These are phyloP conservation scores for Clarias fuscus DNA, from an alignment of 2,797 vertebrate genomes.

Conservation along the genomic window DNA sequence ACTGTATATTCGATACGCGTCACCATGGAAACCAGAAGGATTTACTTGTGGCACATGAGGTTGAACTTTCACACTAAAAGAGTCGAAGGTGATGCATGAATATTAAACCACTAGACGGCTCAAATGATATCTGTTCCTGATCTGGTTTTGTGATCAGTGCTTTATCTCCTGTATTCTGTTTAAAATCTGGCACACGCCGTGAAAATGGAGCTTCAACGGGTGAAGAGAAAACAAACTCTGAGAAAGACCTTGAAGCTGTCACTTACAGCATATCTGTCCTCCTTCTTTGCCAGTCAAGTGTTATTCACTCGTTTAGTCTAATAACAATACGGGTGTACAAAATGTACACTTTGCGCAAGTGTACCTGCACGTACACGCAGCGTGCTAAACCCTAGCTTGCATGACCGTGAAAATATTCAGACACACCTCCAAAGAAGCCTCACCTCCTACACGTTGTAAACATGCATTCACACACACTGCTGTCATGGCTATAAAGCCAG, in stretches of 20 bases:
- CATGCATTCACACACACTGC: background rate
- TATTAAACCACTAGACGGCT: background rate
- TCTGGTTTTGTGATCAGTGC: background rate
- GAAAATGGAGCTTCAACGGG: background rate
- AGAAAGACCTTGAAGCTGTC: background rate
- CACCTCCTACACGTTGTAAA: background rate
- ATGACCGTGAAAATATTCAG: background rate
- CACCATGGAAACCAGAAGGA: background rate
- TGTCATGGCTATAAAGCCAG: background rate
- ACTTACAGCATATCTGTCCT: background rate
- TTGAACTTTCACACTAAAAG: background rate
- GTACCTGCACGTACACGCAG: background rate
- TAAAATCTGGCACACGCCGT: background rate
- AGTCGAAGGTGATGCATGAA: background rate
- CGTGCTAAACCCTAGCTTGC: background rate
- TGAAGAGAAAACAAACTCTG: background rate
- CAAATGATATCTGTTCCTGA: background rate
- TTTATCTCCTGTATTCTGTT: background rate
- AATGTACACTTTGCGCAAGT: background rate
- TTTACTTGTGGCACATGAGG: background rate
- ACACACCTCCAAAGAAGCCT: conserved; percentile 12
- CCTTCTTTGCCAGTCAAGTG: background rate
- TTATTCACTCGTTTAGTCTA: background rate
- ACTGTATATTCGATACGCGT: background rate
- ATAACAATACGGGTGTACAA: background rate